Percentiles rank a stretch among this genome's conserved stretches.
phyloP scores from a whole-genome alignment of 2,113 vertebrate genomes.

The Neomonachus schauinslandi region DNA sequence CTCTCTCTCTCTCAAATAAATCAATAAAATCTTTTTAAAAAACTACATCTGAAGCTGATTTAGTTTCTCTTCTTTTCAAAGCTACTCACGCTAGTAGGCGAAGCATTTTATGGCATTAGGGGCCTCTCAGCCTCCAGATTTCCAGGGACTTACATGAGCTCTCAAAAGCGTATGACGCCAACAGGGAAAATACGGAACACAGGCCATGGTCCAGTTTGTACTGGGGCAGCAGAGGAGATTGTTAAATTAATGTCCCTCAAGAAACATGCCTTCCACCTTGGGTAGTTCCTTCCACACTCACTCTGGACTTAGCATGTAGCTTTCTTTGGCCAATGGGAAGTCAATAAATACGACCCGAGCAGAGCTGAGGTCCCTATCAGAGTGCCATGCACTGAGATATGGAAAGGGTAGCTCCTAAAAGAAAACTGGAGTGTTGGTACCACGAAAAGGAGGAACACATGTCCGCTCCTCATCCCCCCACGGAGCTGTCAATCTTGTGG shows the following conservation, averaged over 20 bases:
- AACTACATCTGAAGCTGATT: background rate
- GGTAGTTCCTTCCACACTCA: background rate
- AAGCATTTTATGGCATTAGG: background rate
- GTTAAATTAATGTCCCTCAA: background rate
- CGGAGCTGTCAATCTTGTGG: background rate
- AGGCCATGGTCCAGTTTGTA: background rate
- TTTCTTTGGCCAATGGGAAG: background rate
- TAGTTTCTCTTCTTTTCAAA: background rate
- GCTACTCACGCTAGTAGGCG: too few species aligned
- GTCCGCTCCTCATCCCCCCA: background rate
- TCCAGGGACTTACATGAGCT: background rate
- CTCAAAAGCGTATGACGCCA: background rate
- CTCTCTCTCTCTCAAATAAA: background rate
- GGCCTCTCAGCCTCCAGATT: background rate
- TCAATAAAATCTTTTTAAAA: background rate
- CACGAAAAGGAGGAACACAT: too few species aligned
- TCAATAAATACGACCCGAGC: background rate
- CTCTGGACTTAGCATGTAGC: background rate
- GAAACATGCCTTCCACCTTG: background rate
- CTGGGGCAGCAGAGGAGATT: background rate
- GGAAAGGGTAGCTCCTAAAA: background rate
- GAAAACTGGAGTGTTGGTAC: background rate
- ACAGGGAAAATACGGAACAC: background rate
- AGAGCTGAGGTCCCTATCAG: background rate
- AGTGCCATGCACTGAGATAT: background rate